Base-by-base conservation (phyloP, 2,797 vertebrate species). In the Amblyopsis hoosieri region DNA sequence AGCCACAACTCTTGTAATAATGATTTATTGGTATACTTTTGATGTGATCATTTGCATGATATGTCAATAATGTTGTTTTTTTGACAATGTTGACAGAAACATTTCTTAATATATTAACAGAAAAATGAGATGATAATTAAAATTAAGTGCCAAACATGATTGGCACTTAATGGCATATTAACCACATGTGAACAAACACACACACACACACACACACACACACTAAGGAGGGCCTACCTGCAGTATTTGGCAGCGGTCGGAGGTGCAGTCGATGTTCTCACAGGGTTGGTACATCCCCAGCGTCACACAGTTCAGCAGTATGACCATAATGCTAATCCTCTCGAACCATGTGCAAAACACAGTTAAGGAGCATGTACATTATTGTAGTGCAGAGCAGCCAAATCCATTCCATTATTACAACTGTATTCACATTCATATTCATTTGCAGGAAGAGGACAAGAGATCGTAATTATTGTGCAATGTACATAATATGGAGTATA, bases 271-370 rank as follows among this genome's bases (percentile, higher is more conserved):
- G 89, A 99, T 97, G 92, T 99, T 97, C 71, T 99, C 96, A 37
- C 97, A 99, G 0, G 97, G 97, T 76, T 98, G 97, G 93, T 97
- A 99, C 97, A 99, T 99, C 83, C 97, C 97, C 82, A 99, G 89
- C 1, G 97, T 99, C 77, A 99, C 96, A 12, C 97, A 99, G 92
- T 99, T 99, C 63, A 99, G 93, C 76, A 99, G 90, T 89, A 99
- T 99, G 82, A 99, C 95, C 95, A 99, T 94, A 94, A 99, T 99
- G 89, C 97, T 99, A 78, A 99, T 89, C 78, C 95, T 95, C 84
- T 99, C 97, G 29, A 99, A 99, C 97, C 97, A 99, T 4, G 97
- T 99, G 69, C 69, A 59, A 60, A 49, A 42, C 37, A 60, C 52
- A 45, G 84, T 93, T 85, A 93, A 93, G 91, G 90, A 89, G 67